These are phyloP conservation scores for Drosophila novamexicana DNA, from an alignment of 1,140 invertebrate species.

Conservation along the genomic window DNA sequence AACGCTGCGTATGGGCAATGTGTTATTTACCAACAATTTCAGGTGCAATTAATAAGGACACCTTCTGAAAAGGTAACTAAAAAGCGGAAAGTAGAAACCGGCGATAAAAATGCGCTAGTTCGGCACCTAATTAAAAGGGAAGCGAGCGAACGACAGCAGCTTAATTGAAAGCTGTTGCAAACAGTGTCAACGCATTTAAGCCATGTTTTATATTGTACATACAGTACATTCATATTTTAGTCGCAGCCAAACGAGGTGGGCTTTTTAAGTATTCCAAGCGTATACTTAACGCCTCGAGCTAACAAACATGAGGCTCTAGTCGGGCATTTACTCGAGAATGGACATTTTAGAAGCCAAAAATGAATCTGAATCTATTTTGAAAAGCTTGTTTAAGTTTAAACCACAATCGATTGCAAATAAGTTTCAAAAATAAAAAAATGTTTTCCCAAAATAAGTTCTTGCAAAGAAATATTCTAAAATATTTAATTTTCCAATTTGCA, in stretches of 20 bases:
- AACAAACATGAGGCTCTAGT: too few species aligned
- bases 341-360: too few species aligned
- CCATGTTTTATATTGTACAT: slow-evolving; percentile 26
- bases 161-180: slow-evolving; percentile 78
- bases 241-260: slow-evolving; percentile 11
- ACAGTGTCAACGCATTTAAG: slow-evolving; percentile 69
- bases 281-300: neutral
- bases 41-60: slow-evolving; percentile 60
- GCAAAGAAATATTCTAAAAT: too few species aligned
- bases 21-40: slow-evolving; percentile 47
- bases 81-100: slow-evolving; percentile 25
- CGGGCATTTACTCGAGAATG: too few species aligned
- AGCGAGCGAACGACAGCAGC: slow-evolving; percentile 41
- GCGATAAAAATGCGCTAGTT: slow-evolving; percentile 67
- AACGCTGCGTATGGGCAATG: slow-evolving; percentile 70
- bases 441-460: too few species aligned
- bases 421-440: too few species aligned
- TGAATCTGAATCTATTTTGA: too few species aligned
- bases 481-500: too few species aligned
- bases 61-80: slow-evolving; percentile 23
- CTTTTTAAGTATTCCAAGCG: neutral
- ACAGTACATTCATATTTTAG: neutral
- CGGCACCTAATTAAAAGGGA: slow-evolving; percentile 67
- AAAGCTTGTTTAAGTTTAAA: too few species aligned
- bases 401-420: too few species aligned